These are phyloP conservation scores for Melanotaenia parkinsoni DNA, from an alignment of 2,797 vertebrate genomes.

Conservation along the genomic window DNA sequence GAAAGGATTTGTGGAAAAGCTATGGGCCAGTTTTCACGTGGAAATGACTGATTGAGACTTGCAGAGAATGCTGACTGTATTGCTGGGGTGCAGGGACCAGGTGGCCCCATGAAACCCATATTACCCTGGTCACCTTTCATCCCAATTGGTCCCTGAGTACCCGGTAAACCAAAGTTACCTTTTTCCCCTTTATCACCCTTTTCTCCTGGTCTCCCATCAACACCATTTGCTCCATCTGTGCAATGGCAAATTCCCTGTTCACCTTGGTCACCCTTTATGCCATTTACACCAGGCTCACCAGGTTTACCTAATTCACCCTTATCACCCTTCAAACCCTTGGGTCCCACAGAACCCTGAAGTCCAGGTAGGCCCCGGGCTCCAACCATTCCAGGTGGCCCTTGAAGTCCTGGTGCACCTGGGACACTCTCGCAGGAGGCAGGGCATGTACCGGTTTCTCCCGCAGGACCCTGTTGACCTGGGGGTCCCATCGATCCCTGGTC, in stretches of 20 bases:
- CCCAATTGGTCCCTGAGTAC: constrained; percentile 62
- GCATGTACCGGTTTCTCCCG: constrained; percentile 75
- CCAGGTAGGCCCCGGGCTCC: constrained; percentile 76
- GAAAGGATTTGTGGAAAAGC: constrained; percentile 58
- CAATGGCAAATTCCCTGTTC: constrained; percentile 74
- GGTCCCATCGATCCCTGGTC: constrained; percentile 65
- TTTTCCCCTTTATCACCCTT: constrained; percentile 69
- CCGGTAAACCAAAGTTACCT: constrained; percentile 62
- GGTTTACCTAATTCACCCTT: constrained; percentile 68
- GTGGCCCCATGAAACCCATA: constrained; percentile 64
- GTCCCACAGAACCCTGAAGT: constrained; percentile 53
- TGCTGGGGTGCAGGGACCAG: constrained; percentile 74
- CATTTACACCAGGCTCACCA: constrained; percentile 57
- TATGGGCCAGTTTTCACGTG: constrained; percentile 53
- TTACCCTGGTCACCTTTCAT: constrained; percentile 62
- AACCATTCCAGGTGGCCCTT: constrained; percentile 67
- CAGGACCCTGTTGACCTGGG: constrained; percentile 65
- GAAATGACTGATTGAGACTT: constrained; percentile 46
- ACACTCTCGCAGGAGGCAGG: constrained; percentile 61
- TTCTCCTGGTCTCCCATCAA: constrained; percentile 56
- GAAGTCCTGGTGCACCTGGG: constrained; percentile 60
- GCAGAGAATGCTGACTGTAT: constrained; percentile 79
- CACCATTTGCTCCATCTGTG: constrained; percentile 67
- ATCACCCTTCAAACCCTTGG: constrained; percentile 66
- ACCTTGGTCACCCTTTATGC: constrained; percentile 73